Evolutionary conservation across 2,888 invertebrate genomes (phyloP), one percentile per base, ranked within the genome.

Genomic region (Hypercompe scribonia): DNA sequence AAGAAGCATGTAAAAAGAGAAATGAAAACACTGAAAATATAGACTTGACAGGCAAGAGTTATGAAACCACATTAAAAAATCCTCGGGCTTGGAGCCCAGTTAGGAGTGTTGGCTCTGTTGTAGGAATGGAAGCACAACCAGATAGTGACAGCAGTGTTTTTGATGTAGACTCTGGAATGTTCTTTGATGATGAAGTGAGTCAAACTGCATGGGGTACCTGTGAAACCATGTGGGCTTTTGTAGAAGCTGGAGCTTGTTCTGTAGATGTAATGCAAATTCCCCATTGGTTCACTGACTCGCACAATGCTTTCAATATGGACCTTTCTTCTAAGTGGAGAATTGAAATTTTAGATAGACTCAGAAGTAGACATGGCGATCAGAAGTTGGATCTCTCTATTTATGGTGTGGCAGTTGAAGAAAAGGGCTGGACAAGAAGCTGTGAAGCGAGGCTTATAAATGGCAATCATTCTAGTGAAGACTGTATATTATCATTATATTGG

Each of bases 1-100:
- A 92, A 85, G 92, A 94, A 80, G 78, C 87, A 69, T 85, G 84
- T 69, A 90, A 91, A 58, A 94, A 93, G 84, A 89, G 90, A 76
- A 92, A 90, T 84, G 86, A 90, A 65, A 89, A 91, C 82, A 81
- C 91, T 74, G 95, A 95, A 80, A 92, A 90, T 75, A 94, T 96
- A 70, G 97, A 96, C 88, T 92, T 97, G 31, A 95, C 96, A 28
- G 97, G 96, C 21, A 97, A 97, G 90, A 97, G 96, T 89, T 97
- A 96, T 91, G 97, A 97, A 91, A 97, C 97, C 10, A 97, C 97
- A 81, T 92, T 97, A n/a, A 97, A 97, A 85, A 98, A 98, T 92
- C 98, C 98, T 33, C 96, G 98, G 86, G 98, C 98, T 42, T 98
- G 98, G 98, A 98, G 98, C 87, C 98, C 98, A 31, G 98, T 98